phyloP scores from a whole-genome alignment of 2,888 invertebrate species.

The Chloroclysta siterata region DNA sequence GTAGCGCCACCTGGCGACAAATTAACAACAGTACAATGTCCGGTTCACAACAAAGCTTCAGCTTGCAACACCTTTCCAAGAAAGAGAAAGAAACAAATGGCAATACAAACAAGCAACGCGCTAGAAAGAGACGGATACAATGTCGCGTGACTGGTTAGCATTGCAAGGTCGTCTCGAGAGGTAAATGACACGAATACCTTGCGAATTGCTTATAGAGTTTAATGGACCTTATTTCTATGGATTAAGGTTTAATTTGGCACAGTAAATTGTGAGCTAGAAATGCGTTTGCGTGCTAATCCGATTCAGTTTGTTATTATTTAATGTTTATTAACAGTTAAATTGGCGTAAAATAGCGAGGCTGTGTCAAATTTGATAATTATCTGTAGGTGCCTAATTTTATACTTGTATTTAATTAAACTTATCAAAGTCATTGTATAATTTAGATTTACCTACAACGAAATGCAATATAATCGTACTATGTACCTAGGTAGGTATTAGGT shows the following conservation, averaged over 20 bases:
- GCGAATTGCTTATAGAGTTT: constrained; percentile 18
- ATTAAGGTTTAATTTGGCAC: constrained; percentile 41
- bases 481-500: no score
- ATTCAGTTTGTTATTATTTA: constrained; percentile 64
- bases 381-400: constrained; percentile 1
- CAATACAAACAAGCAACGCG: constrained; percentile 42
- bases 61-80: constrained; percentile 51
- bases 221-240: constrained; percentile 19
- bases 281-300: constrained; percentile 71
- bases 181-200: constrained; percentile 70
- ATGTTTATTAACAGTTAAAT: constrained; percentile 56
- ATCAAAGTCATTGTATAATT: no score
- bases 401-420: neutral
- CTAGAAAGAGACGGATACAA: constrained; percentile 56
- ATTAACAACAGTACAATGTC: constrained; percentile 46
- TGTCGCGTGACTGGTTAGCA: constrained; percentile 79
- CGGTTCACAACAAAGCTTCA: constrained; percentile 53
- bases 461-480: no score
- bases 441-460: no score
- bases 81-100: constrained; percentile 50
- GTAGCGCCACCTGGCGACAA: constrained; percentile 47
- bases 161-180: constrained; percentile 81
- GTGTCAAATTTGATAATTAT: constrained; percentile 53
- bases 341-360: constrained; percentile 35
- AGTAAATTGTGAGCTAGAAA: constrained; percentile 28